Evolutionary conservation across 2,888 invertebrate species (phyloP), one percentile per base, ranked within the genome.

Genomic region (Cheilosia pagana): DNA sequence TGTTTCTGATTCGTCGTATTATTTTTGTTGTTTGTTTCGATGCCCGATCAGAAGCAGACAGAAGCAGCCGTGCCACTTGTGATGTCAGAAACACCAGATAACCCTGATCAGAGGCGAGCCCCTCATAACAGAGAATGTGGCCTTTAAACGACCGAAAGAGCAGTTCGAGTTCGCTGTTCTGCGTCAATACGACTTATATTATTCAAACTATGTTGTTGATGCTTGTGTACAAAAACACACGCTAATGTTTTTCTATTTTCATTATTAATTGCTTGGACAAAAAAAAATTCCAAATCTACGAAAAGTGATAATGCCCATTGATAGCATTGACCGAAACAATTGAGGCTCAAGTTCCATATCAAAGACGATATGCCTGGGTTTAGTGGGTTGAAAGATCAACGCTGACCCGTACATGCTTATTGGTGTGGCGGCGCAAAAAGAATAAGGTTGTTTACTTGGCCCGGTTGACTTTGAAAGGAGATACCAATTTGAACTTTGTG

Each of bases 51-150:
- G n/a, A n/a, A n/a, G n/a, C n/a, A 41, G 31, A 59, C 28, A 60
- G 39, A 65, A 23, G 48, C 43, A 48, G 50, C 25, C 43, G 39
- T 74, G 39, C 48, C 16, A 68, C 45, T 79, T 52, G 63, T 78
- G 78, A 68, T 70, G 83, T 83, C 79, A 83, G 68, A 67, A 25
- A 65, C 16, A 74, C 77, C 41, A 74, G 67, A 79, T 75, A 71
- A 79, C 79, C 70, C 65, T 76, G 70, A 55, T 71, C 53, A 62
- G 75, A 70, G 76, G 70, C 85, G 85, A 85, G 85, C 85, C 85
- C 77, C 85, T 67, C 52, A 63, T 28, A 78, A 23, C 31, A 39
- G 8, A 19, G 16, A 71, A 35, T 23, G 35, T 72, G 82, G 77
- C 82, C 82, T 82, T 67, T 72, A 53, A 67, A 59, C 43, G 48